Conservation (phyloP, 2,113 vertebrate genomes). For the Hippolais icterina region DNA sequence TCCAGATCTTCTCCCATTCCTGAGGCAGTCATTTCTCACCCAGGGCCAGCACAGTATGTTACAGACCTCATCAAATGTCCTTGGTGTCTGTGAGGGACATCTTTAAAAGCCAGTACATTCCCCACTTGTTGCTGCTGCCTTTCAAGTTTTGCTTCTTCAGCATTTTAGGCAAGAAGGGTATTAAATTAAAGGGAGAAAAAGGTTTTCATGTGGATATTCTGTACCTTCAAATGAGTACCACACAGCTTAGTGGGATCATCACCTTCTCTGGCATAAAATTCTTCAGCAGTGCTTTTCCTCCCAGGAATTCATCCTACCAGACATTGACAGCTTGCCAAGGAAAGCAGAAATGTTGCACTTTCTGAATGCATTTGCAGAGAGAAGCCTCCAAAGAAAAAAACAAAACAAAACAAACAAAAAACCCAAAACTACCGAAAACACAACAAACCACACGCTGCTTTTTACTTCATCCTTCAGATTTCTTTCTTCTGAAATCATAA, state of each 20-base stretch:
- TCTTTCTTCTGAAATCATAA: not conserved
- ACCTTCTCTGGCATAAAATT: not conserved
- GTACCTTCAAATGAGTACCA: not conserved
- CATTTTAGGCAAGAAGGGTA: not conserved
- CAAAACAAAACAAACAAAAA: not conserved
- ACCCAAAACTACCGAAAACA: rapidly evolving
- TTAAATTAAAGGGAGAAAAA: not conserved
- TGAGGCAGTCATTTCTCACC: not conserved
- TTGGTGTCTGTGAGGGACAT: not conserved
- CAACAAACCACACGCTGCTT: not conserved
- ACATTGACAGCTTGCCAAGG: not conserved
- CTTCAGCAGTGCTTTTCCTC: not conserved
- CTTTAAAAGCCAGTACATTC: not conserved
- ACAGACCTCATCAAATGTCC: not conserved
- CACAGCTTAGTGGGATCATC: not conserved
- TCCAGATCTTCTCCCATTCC: not conserved
- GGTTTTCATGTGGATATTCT: not conserved
- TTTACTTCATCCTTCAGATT: not conserved
- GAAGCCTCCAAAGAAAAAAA: not conserved
- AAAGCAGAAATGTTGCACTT: not conserved
- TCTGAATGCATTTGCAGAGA: not conserved
- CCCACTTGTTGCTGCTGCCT: not conserved
- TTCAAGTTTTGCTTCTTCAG: not conserved
- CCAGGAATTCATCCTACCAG: not conserved
- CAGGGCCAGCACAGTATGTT: not conserved